A percentile compares a stretch with the other conserved stretches of the same genome.
Evolutionary conservation across 2,797 vertebrate genomes (phyloP).

Genomic region (Coccyzus lansbergi): DNA sequence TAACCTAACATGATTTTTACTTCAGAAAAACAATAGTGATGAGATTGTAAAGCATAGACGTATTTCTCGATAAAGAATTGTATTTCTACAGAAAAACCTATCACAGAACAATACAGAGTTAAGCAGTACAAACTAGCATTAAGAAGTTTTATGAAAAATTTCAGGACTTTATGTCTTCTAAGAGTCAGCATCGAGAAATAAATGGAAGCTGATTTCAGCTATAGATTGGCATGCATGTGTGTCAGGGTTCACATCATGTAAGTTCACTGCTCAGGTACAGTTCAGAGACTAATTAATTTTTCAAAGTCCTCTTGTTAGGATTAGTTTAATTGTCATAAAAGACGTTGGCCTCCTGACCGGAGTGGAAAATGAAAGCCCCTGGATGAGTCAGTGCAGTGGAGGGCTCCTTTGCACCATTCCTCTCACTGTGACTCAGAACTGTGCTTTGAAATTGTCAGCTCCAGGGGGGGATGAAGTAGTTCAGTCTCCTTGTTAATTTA

Average conservation of each 20-base stretch:
- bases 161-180: not conserved
- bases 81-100: not conserved
- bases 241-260: not conserved
- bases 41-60: not conserved
- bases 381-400: not conserved
- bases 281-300: conserved; percentile 8
- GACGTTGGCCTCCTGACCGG: not conserved
- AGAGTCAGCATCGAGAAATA: not conserved
- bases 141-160: not conserved
- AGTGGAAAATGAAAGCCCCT: not conserved
- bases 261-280: not conserved
- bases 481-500: not conserved
- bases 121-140: not conserved
- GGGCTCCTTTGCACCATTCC: not conserved
- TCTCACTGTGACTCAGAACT: conserved; percentile 9
- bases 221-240: not conserved
- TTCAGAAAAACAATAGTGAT: not conserved
- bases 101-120: not conserved
- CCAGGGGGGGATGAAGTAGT: conserved; percentile 1
- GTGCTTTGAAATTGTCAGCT: conserved; percentile 1
- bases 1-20: not conserved
- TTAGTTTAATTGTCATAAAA: conserved; percentile 7
- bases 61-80: not conserved
- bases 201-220: not conserved
- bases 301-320: not conserved